Base-by-base conservation (phyloP, 1,140 invertebrate species). In the Drosophila ironensis region DNA sequence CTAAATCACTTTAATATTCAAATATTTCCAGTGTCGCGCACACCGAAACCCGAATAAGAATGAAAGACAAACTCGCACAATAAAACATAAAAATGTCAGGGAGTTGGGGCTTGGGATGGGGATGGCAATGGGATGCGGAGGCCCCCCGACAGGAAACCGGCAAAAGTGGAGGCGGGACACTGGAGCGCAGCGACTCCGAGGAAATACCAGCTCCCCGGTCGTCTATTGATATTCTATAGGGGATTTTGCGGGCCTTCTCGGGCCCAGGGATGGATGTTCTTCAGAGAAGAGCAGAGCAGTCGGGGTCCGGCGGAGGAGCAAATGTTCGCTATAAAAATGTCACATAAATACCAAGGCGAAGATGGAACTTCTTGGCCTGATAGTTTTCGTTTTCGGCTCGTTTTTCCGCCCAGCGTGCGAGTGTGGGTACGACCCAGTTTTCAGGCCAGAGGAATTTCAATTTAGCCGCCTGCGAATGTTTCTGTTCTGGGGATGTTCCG, bases 1-100 rank as follows among this genome's bases (percentile, higher is more conserved):
- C 80, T 82, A 84, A 84, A 84, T 86, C 80, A 86, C 78, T 84
- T 84, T 84, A 84, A 84, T 84, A 84, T 84, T 80, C 78, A 67
- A 86, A 80, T 75, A 75, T 80, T 86, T 84, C 14, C 44, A 53
- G 51, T 45, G 41, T 41, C 48, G 30, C 27, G 22, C 30, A 37
- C 28, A 48, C 22, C 46, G 17, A 8, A 24, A 17, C 25, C 12
- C 27, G 37, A 60, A 37, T n/a, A n/a, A 40, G 42, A 67, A 51
- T 47, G 25, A 60, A 47, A 74, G 47, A 61, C 50, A 52, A 54
- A 80, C 69, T 61, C 64, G 60, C 78, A 80, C 80, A 86, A 86
- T 84, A 84, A 84, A 84, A 74, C 74, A 84, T 84, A 72, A 84
- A 84, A 84, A 78, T 86, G 80, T 86, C 80, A 63, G 54, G 71